Evolutionary conservation across 2,113 vertebrate species (phyloP).

Genomic region (Nipponia nippon): DNA sequence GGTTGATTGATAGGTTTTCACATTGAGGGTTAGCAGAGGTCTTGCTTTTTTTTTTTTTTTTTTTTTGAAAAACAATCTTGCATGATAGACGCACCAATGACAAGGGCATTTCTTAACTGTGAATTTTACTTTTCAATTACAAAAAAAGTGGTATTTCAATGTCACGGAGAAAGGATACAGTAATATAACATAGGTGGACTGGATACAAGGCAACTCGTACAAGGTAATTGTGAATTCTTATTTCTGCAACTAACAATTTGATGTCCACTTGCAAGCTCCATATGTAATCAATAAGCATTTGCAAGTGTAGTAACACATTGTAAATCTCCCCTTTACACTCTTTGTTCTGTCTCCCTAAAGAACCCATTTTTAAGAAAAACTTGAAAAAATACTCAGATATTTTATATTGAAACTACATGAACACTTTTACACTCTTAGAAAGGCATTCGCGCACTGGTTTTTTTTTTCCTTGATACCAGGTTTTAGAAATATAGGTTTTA

Average conservation of each 20-base stretch:
- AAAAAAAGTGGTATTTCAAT: not conserved
- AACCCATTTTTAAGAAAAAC: not conserved
- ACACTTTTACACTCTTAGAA: not conserved
- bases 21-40: not conserved
- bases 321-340: not conserved
- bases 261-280: not conserved
- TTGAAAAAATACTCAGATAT: not conserved
- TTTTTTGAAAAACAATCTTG: not conserved
- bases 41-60: not conserved
- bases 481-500: not conserved
- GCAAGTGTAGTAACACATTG: fast-evolving
- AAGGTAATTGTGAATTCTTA: not conserved
- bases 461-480: not conserved
- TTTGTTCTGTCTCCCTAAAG: not conserved
- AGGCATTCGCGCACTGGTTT: fast-evolving
- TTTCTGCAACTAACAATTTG: not conserved
- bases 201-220: fast-evolving
- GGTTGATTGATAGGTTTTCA: not conserved
- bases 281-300: not conserved
- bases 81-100: not conserved
- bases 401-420: not conserved
- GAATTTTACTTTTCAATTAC: not conserved
- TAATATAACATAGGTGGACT: not conserved
- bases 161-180: not conserved
- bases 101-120: not conserved